phyloP scores from a whole-genome alignment of 2,113 vertebrate genomes.

The Phaethornis superciliosus region DNA sequence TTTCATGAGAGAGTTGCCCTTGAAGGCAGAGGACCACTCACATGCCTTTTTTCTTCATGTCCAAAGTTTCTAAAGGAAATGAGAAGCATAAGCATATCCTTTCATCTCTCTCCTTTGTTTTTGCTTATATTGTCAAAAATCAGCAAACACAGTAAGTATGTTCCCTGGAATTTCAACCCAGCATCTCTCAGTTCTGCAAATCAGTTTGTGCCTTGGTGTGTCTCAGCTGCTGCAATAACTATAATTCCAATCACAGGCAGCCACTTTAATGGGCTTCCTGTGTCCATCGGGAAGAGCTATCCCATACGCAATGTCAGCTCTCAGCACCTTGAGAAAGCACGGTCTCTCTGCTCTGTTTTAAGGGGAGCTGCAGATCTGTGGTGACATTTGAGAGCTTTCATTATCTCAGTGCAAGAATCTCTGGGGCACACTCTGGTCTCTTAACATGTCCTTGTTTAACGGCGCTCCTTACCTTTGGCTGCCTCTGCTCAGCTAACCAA shows the following conservation, averaged over 20 bases:
- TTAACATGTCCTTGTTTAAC: conserved; percentile 74
- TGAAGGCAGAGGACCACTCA: neutral
- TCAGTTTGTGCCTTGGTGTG: neutral
- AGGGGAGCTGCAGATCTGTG: conserved; percentile 61
- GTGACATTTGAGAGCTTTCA: conserved; percentile 75
- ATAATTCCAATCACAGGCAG: conserved; percentile 30
- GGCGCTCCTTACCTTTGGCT: conserved; percentile 71
- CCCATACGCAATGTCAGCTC: conserved; percentile 47
- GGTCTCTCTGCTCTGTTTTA: conserved; percentile 41
- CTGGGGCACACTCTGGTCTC: conserved; percentile 75
- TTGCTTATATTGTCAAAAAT: neutral
- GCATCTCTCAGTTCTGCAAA: conserved; percentile 17
- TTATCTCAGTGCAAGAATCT: conserved; percentile 73
- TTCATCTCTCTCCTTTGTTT: neutral
- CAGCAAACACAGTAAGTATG: neutral
- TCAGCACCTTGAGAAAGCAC: conserved; percentile 32
- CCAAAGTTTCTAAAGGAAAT: neutral
- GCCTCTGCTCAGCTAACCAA: conserved; percentile 74
- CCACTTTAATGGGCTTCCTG: conserved; percentile 56
- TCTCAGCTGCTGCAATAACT: conserved; percentile 32
- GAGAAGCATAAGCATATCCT: neutral
- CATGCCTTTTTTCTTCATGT: neutral
- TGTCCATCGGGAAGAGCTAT: conserved; percentile 36
- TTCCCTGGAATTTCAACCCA: conserved; percentile 16
- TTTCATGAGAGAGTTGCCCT: neutral